A percentile compares a stretch with the other conserved stretches of the same genome.
Evolutionary conservation across 2,113 vertebrate species (phyloP).

Genomic region (Eptesicus fuscus): DNA sequence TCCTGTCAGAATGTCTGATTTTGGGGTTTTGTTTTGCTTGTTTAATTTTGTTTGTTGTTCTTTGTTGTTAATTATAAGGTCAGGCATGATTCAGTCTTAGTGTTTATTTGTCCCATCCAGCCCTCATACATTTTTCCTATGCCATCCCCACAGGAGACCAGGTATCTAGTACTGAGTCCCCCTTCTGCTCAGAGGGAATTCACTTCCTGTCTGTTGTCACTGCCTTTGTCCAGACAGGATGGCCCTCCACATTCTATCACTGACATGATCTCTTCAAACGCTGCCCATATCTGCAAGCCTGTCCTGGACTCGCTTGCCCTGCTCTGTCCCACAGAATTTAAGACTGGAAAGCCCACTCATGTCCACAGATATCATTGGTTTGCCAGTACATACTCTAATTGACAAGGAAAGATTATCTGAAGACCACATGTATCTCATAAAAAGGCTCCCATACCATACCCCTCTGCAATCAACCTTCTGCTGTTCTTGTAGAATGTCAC

Average conservation of each 20-base stretch:
- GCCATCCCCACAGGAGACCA: background rate
- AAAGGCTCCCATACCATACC: background rate
- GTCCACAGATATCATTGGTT: background rate
- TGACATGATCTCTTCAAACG: background rate
- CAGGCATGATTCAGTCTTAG: background rate
- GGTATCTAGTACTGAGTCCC: background rate
- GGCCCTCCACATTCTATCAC: background rate
- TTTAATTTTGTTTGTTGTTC: background rate
- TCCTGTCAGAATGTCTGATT: background rate
- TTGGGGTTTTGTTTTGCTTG: background rate
- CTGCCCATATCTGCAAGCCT: background rate
- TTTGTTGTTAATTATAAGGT: background rate
- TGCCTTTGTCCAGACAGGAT: background rate
- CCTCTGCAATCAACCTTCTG: background rate
- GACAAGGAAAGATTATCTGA: background rate
- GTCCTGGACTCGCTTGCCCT: background rate
- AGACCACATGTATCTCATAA: background rate
- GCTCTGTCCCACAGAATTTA: background rate
- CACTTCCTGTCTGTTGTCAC: background rate
- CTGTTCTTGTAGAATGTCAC: background rate
- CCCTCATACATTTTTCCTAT: background rate
- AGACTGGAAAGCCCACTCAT: background rate
- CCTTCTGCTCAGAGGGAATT: background rate
- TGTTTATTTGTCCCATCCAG: background rate
- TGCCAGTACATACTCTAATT: background rate